Percentiles rank a stretch among this genome's conserved stretches.
Evolutionary conservation across 1,140 invertebrate species (phyloP).

Genomic region (Lordiphosa stackelbergi): DNA sequence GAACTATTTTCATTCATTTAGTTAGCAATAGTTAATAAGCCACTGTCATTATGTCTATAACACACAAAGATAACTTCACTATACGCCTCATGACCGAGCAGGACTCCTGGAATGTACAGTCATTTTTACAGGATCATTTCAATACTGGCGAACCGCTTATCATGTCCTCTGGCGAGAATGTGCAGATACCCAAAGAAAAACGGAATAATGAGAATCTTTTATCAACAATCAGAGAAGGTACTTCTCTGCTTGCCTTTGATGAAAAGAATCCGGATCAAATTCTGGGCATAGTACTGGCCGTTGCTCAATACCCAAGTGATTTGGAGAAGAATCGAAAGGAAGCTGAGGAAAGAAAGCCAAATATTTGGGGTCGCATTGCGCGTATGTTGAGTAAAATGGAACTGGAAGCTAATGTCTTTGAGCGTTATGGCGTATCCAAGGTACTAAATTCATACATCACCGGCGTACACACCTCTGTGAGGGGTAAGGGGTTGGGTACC

Average conservation of each 20-base stretch:
- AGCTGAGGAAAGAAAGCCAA: slow-evolving; percentile 20
- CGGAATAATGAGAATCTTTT: slow-evolving; percentile 35
- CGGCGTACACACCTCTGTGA: slow-evolving; percentile 22
- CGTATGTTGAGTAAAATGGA: slow-evolving; percentile 25
- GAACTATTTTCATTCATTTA: background rate
- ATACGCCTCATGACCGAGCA: slow-evolving; percentile 29
- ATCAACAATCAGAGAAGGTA: slow-evolving; percentile 28
- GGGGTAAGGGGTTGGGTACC: slow-evolving; percentile 35
- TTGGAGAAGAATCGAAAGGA: slow-evolving; percentile 35
- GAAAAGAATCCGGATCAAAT: slow-evolving; percentile 15
- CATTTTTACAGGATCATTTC: slow-evolving; percentile 25
- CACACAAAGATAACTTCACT: slow-evolving; percentile 19
- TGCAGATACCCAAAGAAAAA: slow-evolving; percentile 9
- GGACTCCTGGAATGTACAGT: slow-evolving; percentile 29
- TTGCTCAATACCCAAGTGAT: slow-evolving; percentile 17
- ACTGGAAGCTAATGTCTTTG: slow-evolving; percentile 23
- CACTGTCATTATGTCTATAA: background rate
- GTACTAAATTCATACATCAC: slow-evolving; percentile 40
- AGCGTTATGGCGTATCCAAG: slow-evolving; percentile 25
- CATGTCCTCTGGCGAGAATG: slow-evolving; percentile 24
- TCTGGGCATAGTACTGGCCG: slow-evolving; percentile 35
- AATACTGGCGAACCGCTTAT: slow-evolving; percentile 32
- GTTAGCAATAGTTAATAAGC: background rate
- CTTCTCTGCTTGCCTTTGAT: slow-evolving; percentile 30
- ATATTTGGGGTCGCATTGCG: slow-evolving; percentile 30